phyloP scores from a whole-genome alignment of 2,888 invertebrate species.

The Orthosia gracilis region DNA sequence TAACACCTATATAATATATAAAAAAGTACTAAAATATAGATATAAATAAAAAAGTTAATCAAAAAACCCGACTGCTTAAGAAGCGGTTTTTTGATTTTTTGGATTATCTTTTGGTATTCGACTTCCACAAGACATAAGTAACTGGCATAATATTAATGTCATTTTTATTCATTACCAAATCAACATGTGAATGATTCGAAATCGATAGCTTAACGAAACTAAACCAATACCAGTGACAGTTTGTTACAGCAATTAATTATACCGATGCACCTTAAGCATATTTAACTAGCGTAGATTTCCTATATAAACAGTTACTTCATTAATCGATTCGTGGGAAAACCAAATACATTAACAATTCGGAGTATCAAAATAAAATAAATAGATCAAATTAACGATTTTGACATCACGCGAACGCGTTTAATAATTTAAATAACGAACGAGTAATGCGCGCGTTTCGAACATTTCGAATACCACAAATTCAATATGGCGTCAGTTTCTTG shows the following conservation, averaged over 20 bases:
- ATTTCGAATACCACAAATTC: constrained; percentile 82
- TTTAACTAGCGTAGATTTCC: constrained; percentile 47
- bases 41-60: too few species aligned
- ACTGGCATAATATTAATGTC: neutral
- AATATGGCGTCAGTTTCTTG: constrained; percentile 79
- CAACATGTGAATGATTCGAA: constrained; percentile 31
- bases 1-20: too few species aligned
- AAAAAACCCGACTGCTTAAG: too few species aligned
- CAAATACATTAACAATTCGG: constrained; percentile 48
- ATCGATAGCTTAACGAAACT: constrained; percentile 13
- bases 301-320: constrained; percentile 58
- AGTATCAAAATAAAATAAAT: constrained; percentile 72
- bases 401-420: constrained; percentile 64
- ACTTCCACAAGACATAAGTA: neutral
- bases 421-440: constrained; percentile 66
- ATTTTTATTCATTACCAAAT: constrained; percentile 32
- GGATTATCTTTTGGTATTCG: too few species aligned
- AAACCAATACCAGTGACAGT: constrained; percentile 36
- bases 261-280: constrained; percentile 42
- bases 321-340: constrained; percentile 63
- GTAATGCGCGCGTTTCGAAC: constrained; percentile 79
- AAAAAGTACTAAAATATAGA: too few species aligned
- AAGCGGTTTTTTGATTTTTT: too few species aligned
- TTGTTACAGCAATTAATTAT: constrained; percentile 54
- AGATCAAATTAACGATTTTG: constrained; percentile 70